Conservation (phyloP, 2,113 vertebrate species). For the Pipa parva region DNA sequence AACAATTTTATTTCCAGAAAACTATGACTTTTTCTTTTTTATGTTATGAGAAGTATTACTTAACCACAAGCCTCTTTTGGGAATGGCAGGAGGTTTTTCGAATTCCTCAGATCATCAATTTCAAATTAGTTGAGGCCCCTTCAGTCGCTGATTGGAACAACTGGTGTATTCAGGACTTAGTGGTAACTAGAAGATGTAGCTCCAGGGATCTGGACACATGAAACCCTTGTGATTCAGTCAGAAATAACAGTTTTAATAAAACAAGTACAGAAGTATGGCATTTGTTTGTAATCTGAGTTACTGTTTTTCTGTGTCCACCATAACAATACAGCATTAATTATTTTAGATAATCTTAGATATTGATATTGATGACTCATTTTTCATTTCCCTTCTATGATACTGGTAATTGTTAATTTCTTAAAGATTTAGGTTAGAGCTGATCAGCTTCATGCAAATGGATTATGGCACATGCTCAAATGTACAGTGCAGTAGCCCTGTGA, state of each 20-base stretch:
- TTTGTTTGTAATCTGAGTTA: background rate
- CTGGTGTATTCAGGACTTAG: slow-evolving; percentile 5
- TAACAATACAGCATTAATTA: too few species aligned
- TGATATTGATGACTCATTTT: too few species aligned
- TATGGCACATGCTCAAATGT: too few species aligned
- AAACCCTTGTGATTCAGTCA: slow-evolving; percentile 26
- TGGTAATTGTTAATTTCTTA: too few species aligned
- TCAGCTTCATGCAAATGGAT: too few species aligned
- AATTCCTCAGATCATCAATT: slow-evolving; percentile 29
- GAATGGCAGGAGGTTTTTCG: background rate
- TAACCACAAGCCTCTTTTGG: background rate
- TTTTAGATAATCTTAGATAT: too few species aligned
- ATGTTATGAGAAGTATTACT: background rate
- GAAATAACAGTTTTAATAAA: background rate
- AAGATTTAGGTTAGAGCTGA: too few species aligned
- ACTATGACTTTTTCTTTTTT: background rate
- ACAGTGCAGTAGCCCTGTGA: too few species aligned
- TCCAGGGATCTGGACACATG: slow-evolving; percentile 23
- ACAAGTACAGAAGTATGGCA: background rate
- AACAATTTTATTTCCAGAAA: background rate
- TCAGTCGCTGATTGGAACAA: background rate
- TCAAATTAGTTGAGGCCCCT: slow-evolving; percentile 11
- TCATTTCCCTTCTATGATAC: too few species aligned
- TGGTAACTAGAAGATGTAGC: background rate
- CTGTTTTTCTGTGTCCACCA: too few species aligned